phyloP scores from a whole-genome alignment of 2,888 invertebrate species.

The Folsomia candida region DNA sequence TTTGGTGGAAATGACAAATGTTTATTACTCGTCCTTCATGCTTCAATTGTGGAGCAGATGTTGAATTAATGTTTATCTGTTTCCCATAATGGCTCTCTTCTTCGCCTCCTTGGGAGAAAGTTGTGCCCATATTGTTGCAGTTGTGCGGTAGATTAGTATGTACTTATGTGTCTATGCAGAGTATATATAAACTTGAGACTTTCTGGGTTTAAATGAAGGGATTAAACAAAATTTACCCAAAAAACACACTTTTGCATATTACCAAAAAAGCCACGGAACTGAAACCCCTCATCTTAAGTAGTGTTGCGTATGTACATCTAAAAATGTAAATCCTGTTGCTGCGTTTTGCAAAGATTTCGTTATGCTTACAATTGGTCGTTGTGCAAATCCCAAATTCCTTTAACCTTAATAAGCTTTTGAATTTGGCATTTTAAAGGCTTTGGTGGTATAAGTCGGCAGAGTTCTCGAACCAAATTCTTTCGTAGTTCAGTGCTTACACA shows the following conservation, averaged over 20 bases:
- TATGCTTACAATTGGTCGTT: not conserved
- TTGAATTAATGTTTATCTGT: slow-evolving; percentile 5
- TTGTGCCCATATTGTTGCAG: not conserved
- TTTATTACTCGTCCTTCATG: slow-evolving; percentile 4
- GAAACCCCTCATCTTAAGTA: no score
- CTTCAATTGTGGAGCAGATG: not conserved
- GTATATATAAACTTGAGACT: no score
- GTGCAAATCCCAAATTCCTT: not conserved
- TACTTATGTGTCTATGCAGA: no score
- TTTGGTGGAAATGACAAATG: not conserved
- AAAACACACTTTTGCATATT: no score
- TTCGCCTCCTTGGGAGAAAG: not conserved
- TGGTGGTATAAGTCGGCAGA: not conserved
- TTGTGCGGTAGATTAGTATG: no score
- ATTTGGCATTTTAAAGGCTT: not conserved
- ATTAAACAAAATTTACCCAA: no score
- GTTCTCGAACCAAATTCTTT: not conserved
- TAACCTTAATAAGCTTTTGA: not conserved
- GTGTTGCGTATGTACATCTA: no score
- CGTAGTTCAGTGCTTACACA: not conserved
- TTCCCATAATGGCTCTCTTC: slow-evolving; percentile 10
- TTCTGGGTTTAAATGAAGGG: no score
- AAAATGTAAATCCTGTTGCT: not conserved
- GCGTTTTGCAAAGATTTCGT: not conserved
- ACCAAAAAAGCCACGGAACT: no score